Evolutionary conservation across 2,113 vertebrate species (phyloP), one percentile per base, ranked within the genome.

Genomic region (Ursus arctos): DNA sequence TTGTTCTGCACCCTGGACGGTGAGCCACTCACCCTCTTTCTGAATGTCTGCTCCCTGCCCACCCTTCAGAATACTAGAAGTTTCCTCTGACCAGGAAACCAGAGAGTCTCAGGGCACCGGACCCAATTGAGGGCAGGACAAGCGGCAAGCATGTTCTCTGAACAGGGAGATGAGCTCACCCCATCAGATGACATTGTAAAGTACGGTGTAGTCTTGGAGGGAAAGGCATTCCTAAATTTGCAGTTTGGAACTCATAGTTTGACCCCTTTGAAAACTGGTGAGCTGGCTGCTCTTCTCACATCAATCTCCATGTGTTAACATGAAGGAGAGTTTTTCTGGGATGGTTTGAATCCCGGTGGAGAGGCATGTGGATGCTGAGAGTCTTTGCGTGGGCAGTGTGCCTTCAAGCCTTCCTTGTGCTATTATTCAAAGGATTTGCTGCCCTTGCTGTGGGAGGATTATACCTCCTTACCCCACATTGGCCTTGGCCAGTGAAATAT

Each of bases 181-280:
- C 16, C 11, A 0, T 1, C 36, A 9, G 43, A 22, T 3, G 47
- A 31, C 26, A 1, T 13, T 18, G 4, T 18, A 2, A 16, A 53
- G 24, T 2, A 1, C 0, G 4, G 26, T 40, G 47, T 12, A 18
- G 13, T 55, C 93, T 21, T 76, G 31, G 36, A 91, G 22, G 22
- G 13, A 49, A 22, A 43, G 47, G 2, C 21, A 4, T 72, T 84
- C 55, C 59, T 18, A 36, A 51, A 51, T 18, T 19, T 21, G 12
- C 16, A 31, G 19, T 33, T 49, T 79, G 76, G 26, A 57, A 51
- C 61, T 61, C 12, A 15, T 4, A 43, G 24, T 40, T 76, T 28
- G 53, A 4, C 4, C 13, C 40, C 61, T 80, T 71, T 71, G 26
- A 43, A 53, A 51, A 47, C 33, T 1, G 4, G 43, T 28, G n/a